phyloP scores from a whole-genome alignment of 2,797 vertebrate genomes.

The Enteromius paludinosus region DNA sequence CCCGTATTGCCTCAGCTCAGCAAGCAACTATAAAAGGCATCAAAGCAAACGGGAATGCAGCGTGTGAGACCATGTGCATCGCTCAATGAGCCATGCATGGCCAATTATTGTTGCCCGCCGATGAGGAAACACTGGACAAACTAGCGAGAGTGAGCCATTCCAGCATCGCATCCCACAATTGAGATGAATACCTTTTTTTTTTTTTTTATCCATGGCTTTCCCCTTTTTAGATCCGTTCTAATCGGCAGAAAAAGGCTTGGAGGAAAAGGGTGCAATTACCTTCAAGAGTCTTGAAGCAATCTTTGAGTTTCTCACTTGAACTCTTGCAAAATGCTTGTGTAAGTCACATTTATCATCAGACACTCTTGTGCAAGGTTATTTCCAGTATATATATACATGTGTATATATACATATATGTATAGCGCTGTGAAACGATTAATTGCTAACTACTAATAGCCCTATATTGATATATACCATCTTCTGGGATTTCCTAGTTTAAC shows the following conservation, averaged over 20 bases:
- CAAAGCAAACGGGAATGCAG: conserved; percentile 68
- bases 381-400: neutral
- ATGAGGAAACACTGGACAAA: conserved; percentile 62
- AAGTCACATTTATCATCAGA: neutral
- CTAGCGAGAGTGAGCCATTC: conserved; percentile 36
- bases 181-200: conserved; percentile 49
- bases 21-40: conserved; percentile 71
- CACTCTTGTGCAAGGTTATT: neutral
- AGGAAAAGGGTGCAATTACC: conserved; percentile 47
- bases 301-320: conserved; percentile 19
- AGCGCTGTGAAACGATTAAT: too few species aligned
- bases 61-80: conserved; percentile 68
- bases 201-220: neutral
- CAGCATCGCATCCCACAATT: conserved; percentile 37
- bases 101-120: conserved; percentile 69
- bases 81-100: conserved; percentile 77
- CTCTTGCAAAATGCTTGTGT: neutral
- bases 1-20: conserved; percentile 63
- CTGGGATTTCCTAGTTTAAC: neutral
- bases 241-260: conserved; percentile 28
- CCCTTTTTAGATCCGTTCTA: conserved; percentile 32
- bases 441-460: neutral
- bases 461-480: neutral
- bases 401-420: too few species aligned
- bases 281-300: conserved; percentile 22